Evolutionary conservation across 2,888 invertebrate genomes (phyloP).

Genomic region (Catocala sponsa): DNA sequence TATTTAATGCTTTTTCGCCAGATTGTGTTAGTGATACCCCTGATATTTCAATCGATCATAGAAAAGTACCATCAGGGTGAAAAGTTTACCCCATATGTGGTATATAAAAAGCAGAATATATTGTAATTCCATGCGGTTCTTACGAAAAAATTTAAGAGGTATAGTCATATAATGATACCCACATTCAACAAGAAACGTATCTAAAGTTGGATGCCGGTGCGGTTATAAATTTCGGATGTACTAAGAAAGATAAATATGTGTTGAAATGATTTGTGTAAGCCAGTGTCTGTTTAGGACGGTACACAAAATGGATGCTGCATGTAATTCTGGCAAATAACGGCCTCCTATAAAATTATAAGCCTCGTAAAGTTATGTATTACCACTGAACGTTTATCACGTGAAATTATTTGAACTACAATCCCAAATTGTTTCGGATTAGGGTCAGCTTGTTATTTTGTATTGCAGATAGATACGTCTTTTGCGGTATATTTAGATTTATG

Average conservation of each 20-base stretch:
- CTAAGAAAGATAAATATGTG: conserved; percentile 50
- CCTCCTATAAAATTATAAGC: conserved; percentile 24
- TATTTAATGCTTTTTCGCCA: too few relatives aligned
- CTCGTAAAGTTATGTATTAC: conserved; percentile 19
- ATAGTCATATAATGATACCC: conserved; percentile 5
- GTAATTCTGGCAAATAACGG: conserved; percentile 30
- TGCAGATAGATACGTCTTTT: too few relatives aligned
- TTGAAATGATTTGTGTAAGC: conserved; percentile 45
- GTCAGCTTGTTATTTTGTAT: neutral
- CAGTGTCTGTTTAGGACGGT: conserved; percentile 51
- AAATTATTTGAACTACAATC: conserved; percentile 8
- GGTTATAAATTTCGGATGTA: conserved; percentile 30
- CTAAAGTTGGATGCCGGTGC: conserved; percentile 2
- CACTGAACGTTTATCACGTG: conserved; percentile 9
- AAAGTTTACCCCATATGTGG: too few relatives aligned
- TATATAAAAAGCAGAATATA: neutral
- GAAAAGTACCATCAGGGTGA: too few relatives aligned
- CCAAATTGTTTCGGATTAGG: conserved; percentile 3
- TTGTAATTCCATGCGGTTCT: neutral
- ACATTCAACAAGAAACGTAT: conserved; percentile 3
- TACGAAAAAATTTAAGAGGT: neutral
- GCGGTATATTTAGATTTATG: too few relatives aligned
- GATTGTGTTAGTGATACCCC: too few relatives aligned
- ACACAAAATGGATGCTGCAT: conserved; percentile 26
- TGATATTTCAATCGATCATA: too few relatives aligned